Evolutionary conservation across 2,797 vertebrate species (phyloP), one percentile per base, ranked within the genome.

Genomic region (Thunnus albacares): DNA sequence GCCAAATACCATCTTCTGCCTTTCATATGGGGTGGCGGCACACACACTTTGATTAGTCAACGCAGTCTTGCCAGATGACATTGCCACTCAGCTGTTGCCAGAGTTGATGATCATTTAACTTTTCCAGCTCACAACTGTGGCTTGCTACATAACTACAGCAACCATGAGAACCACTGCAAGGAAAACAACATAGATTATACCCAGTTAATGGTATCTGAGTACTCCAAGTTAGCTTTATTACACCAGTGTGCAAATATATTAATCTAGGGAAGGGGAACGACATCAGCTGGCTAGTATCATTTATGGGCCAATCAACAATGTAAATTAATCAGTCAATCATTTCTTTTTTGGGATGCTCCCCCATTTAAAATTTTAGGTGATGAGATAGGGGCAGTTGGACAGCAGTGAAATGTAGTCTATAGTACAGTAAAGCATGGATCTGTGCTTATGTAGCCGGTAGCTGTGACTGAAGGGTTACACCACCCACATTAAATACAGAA

Each of bases 151-250:
- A 22, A 51, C 28, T 17, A 3, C 26, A 4, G 47, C 69, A 35
- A 59, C 56, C 33, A 2, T 0, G 5, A 45, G 18, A 55, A 43
- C 24, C 18, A 45, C 49, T 43, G 2, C 18, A 53, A 55, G 35
- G 33, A 26, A 55, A 45, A 47, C 7, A 62, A 53, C 10, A 9
- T 26, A 64, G 53, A 74, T 45, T 24, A 64, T 57, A 22, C 20
- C 51, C 20, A 56, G 52, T 53, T 45, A 61, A 61, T 61, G 47
- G 10, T 45, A 24, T 68, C 14, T 20, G 20, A 30, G 45, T 33
- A 12, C 20, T 68, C 47, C 35, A 43, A 69, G 61, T 55, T 55
- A 69, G 33, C 24, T 60, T n/a, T 51, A 41, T 38, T n/a, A 52
- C 24, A 28, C 0, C 2, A 49, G 12, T 59, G 65, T 47, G 3